These are phyloP conservation scores for Clunio marinus DNA, from an alignment of 2,888 invertebrate species.

Conservation along the genomic window DNA sequence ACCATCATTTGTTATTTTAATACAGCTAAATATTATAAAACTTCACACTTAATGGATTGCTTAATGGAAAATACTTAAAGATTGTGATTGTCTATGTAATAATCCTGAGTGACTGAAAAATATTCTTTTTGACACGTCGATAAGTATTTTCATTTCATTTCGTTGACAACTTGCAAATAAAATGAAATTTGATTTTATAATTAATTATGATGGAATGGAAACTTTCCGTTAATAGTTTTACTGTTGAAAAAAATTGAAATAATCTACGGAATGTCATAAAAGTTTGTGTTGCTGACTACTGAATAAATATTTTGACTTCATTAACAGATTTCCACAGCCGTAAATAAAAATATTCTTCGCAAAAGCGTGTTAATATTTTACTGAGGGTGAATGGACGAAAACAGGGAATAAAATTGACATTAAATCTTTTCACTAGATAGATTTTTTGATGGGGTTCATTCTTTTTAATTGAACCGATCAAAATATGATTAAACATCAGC, in stretches of 20 bases:
- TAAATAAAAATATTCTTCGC: not conserved
- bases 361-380: not conserved
- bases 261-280: constrained; percentile 33
- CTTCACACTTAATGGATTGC: too few relatives aligned
- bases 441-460: too few relatives aligned
- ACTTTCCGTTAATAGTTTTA: not conserved
- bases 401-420: too few relatives aligned
- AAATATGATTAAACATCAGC: not conserved
- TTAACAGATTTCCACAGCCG: not conserved
- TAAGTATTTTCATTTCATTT: too few relatives aligned
- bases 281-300: not conserved
- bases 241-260: not conserved
- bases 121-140: too few relatives aligned
- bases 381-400: not conserved
- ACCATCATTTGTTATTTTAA: too few relatives aligned
- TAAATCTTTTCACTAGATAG: too few relatives aligned
- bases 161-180: too few relatives aligned
- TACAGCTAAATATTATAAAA: too few relatives aligned
- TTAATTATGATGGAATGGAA: not conserved
- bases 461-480: not conserved
- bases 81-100: too few relatives aligned
- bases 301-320: constrained; percentile 36
- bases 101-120: too few relatives aligned
- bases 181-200: not conserved
- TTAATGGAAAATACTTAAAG: too few relatives aligned